Conservation (phyloP, 2,113 vertebrate species). For the Puffinus mauretanicus region DNA sequence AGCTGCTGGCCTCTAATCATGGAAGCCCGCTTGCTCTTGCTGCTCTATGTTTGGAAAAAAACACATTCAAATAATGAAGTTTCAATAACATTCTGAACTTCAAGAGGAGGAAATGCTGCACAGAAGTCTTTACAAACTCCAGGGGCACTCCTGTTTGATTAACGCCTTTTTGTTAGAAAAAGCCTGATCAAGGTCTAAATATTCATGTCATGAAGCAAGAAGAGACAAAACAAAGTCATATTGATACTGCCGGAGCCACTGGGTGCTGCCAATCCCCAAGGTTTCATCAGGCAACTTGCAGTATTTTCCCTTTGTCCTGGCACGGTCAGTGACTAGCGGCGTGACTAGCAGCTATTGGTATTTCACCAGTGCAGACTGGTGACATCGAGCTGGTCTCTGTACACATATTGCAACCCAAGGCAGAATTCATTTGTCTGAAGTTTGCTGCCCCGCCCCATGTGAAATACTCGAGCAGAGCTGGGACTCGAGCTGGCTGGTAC, state of each 20-base stretch:
- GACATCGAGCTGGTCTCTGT: fast-evolving
- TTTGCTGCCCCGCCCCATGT: background rate
- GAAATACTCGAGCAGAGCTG: background rate
- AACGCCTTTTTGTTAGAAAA: background rate
- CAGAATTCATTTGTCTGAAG: background rate
- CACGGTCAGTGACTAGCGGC: background rate
- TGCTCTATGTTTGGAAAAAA: background rate
- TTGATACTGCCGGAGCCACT: background rate
- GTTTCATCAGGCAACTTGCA: background rate
- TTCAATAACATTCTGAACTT: background rate
- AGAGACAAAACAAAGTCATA: background rate
- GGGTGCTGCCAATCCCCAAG: background rate
- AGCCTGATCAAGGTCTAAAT: background rate
- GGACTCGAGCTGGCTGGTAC: background rate
- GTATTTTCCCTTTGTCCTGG: background rate
- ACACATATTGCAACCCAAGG: background rate
- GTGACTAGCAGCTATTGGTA: background rate
- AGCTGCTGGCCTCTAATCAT: background rate
- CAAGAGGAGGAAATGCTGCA: background rate
- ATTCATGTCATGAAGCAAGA: background rate
- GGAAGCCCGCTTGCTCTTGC: background rate
- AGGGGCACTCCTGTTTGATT: background rate
- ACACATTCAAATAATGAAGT: background rate
- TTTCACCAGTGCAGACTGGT: background rate
- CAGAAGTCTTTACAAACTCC: background rate